phyloP scores from a whole-genome alignment of 2,113 vertebrate genomes.

The Oryzias woworae region DNA sequence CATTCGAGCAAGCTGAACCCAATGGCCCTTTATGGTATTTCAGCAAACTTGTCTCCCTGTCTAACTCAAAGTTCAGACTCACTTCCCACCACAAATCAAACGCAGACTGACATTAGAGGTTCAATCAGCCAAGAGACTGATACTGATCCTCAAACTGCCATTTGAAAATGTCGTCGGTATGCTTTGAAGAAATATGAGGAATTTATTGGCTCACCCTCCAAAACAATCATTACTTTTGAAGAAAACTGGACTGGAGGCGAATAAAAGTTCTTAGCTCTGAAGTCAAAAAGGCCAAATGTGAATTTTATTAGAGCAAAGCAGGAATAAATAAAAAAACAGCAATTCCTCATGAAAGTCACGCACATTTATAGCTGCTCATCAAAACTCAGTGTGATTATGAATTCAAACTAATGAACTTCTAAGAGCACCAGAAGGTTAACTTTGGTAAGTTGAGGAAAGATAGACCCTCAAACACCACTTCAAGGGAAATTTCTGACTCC shows the following conservation, averaged over 20 bases:
- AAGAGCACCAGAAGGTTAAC: background rate
- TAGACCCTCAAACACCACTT: background rate
- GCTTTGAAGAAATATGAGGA: conserved; percentile 21
- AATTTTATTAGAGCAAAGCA: conserved; percentile 15
- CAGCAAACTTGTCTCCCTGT: conserved; percentile 15
- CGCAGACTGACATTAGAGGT: conserved; percentile 53
- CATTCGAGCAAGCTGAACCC: background rate
- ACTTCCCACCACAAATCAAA: conserved; percentile 35
- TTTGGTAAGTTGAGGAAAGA: background rate
- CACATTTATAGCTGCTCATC: conserved; percentile 2
- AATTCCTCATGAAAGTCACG: conserved; percentile 1
- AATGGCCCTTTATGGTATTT: conserved; percentile 18
- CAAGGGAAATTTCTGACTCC: background rate
- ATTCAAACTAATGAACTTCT: background rate
- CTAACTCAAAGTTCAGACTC: background rate
- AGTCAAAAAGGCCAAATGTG: conserved; percentile 28
- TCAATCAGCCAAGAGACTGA: conserved; percentile 56
- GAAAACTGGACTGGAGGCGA: conserved; percentile 26
- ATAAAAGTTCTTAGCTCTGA: conserved; percentile 40
- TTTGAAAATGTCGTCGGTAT: conserved; percentile 51
- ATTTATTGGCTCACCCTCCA: conserved; percentile 8
- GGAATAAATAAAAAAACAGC: conserved; percentile 2
- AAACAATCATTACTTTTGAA: conserved; percentile 55
- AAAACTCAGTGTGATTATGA: background rate
- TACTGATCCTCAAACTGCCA: conserved; percentile 50